A percentile compares a stretch with the other conserved stretches of the same genome.
Conservation (phyloP, 2,113 vertebrate species). For the Oryzias javanicus region DNA sequence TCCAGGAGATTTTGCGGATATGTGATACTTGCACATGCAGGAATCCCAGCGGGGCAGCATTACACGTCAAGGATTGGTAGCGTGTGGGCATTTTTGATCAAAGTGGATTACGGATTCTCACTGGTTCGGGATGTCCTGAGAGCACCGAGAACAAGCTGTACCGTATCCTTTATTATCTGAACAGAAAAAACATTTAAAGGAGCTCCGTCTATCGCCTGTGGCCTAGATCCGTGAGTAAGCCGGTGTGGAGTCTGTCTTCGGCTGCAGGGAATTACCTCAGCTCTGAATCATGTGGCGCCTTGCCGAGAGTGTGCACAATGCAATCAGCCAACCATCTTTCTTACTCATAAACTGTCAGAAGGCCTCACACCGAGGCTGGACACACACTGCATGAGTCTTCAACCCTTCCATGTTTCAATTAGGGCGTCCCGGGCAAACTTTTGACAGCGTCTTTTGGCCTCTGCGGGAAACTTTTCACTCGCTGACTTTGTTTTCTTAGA, state of each 20-base stretch:
- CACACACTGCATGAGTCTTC: slow-evolving; percentile 17
- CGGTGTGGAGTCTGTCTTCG: slow-evolving; percentile 45
- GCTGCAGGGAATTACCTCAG: slow-evolving; percentile 71
- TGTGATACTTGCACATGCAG: slow-evolving; percentile 51
- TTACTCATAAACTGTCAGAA: slow-evolving; percentile 63
- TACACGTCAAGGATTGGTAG: slow-evolving; percentile 38
- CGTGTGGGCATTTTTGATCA: slow-evolving; percentile 3
- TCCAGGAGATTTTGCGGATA: slow-evolving; percentile 63
- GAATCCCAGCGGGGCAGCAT: slow-evolving; percentile 30
- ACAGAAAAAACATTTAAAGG: slow-evolving; percentile 5
- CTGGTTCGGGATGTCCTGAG: slow-evolving; percentile 16
- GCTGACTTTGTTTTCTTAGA: neutral
- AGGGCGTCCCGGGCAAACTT: neutral
- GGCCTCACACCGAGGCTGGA: slow-evolving; percentile 53
- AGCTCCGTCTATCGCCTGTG: slow-evolving; percentile 34
- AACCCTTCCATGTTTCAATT: slow-evolving; percentile 20
- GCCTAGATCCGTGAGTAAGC: slow-evolving; percentile 47
- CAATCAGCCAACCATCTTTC: slow-evolving; percentile 63
- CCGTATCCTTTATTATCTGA: slow-evolving; percentile 1
- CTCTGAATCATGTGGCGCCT: slow-evolving; percentile 63
- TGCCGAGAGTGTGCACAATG: slow-evolving; percentile 57
- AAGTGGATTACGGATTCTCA: slow-evolving; percentile 1
- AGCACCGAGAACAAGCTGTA: slow-evolving; percentile 5
- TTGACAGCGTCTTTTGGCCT: neutral
- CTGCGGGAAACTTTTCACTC: neutral